Base-by-base conservation (phyloP, 2,888 invertebrate species). In the Tetragonisca angustula region DNA sequence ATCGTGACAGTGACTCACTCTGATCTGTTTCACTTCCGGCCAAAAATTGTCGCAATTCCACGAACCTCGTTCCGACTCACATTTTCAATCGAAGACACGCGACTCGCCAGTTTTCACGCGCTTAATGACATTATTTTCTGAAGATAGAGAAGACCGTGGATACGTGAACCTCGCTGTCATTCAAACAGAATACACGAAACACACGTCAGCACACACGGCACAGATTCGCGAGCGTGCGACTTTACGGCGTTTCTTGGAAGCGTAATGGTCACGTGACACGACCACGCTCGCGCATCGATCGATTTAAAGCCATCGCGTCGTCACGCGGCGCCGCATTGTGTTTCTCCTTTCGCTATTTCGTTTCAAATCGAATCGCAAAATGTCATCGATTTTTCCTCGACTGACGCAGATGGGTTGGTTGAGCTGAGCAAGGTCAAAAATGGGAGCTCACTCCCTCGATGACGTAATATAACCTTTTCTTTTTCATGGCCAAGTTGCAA, bases 1-100 rank as follows among this genome's bases (percentile, higher is more conserved):
- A 86, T 79, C 64, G 27, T 27, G 52, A 78, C 49, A 56, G 4
- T 32, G 68, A 86, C 90, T 91, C 85, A 91, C 91, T 89, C 89
- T 65, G 84, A 75, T 54, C 68, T 71, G 85, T 84, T 77, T 82
- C 82, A 59, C 87, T 81, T 81, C 83, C 77, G 83, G 83, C 79
- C 76, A 87, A 79, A 59, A 74, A 78, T 78, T 81, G 81, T 72
- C 70, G 32, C 64, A 81, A 61, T 84, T 62, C 85, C 76, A 76
- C 72, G 73, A 74, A 68, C 68, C 79, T 85, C 79, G 79, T 76
- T 65, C 74, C 84, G 65, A 43, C 56, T 84, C 86, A 87, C 91
- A 91, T 91, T 81, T 88, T 91, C 70, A 56, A 36, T 24, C 0
- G 9, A 11, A 9, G 6, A 9, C 61, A 32, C 71, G 4, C 27